phyloP scores from a whole-genome alignment of 2,888 invertebrate species.

The Carterocephalus palaemon region DNA sequence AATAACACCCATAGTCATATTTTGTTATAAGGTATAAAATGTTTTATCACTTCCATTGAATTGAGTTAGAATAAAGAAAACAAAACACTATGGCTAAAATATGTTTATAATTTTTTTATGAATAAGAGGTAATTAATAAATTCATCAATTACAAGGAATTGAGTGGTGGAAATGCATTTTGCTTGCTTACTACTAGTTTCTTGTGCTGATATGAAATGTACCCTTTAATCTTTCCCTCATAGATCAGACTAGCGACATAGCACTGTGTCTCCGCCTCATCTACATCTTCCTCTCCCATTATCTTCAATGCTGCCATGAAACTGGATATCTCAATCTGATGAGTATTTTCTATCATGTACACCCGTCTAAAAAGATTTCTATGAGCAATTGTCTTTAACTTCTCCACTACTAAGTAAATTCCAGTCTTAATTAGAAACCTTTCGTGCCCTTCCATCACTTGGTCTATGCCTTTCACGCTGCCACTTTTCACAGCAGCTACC shows the following conservation, averaged over 20 bases:
- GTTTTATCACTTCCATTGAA: no score
- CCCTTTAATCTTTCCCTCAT: conserved; percentile 97
- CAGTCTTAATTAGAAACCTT: conserved; percentile 95
- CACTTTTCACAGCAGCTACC: conserved; percentile 91
- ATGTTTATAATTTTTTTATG: not conserved
- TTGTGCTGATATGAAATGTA: conserved; percentile 98
- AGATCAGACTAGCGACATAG: conserved; percentile 97
- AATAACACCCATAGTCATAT: no score
- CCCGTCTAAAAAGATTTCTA: conserved; percentile 96
- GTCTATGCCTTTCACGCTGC: conserved; percentile 91
- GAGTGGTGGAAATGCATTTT: conserved; percentile 94
- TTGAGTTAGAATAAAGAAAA: no score
- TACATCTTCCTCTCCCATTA: conserved; percentile 90
- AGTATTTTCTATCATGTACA: conserved; percentile 85
- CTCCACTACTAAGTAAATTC: conserved; percentile 98
- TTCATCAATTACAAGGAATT: conserved; percentile 80
- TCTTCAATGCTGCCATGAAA: conserved; percentile 89
- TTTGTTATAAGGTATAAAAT: no score
- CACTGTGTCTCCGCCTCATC: conserved; percentile 97
- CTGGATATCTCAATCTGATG: conserved; percentile 93
- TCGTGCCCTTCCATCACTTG: conserved; percentile 91
- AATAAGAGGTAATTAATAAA: not conserved
- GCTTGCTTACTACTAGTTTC: conserved; percentile 98
- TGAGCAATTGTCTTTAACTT: conserved; percentile 97
- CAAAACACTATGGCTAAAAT: no score